Base-by-base conservation (phyloP, 2,797 vertebrate genomes). In the Huso huso region DNA sequence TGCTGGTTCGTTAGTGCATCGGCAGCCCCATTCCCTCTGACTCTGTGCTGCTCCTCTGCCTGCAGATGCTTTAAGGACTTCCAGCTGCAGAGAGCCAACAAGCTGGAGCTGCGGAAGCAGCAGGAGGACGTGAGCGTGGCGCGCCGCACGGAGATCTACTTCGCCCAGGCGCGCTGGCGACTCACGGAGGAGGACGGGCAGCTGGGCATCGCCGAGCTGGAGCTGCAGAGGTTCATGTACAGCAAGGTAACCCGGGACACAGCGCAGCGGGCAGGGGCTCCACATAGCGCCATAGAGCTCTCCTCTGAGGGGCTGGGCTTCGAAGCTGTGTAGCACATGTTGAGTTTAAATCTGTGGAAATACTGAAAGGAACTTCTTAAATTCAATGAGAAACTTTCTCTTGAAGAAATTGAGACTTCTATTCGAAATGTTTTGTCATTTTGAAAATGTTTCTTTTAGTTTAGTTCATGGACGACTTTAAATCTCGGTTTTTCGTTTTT, bases 161-260 rank as follows among this genome's bases (percentile, higher is more conserved):
- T 99, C 0, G 96, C 96, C 15, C 96, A 98, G 83, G 97, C 97
- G 0, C 93, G 96, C 51, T 99, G 97, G 97, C 95, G 94, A 73
- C 82, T 99, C 75, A 99, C 97, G 0, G 96, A 99, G 74, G 95
- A 98, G 83, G 97, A 99, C 0, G 97, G 97, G 49, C 97, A 99
- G 83, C 91, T 99, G 18, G 97, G 96, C 75, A 99, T 99, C 2
- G 95, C 97, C 0, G 96, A 99, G 79, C 85, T 99, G 68, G 96
- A 99, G 80, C 91, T 99, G 61, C 94, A 98, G 76, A 90, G 95
- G 57, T 99, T 99, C 75, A 95, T 98, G 81, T 99, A 99, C 79
- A 98, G 95, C 85, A 99, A 99, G 93, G 96, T 97, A 79, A 65
- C 79, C 49, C 5, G 1, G 23, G 13, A 8, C 59, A 8, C 7